Evolutionary conservation across 1,140 invertebrate genomes (phyloP), one percentile per base, ranked within the genome.

Genomic region (Drosophila leontia): DNA sequence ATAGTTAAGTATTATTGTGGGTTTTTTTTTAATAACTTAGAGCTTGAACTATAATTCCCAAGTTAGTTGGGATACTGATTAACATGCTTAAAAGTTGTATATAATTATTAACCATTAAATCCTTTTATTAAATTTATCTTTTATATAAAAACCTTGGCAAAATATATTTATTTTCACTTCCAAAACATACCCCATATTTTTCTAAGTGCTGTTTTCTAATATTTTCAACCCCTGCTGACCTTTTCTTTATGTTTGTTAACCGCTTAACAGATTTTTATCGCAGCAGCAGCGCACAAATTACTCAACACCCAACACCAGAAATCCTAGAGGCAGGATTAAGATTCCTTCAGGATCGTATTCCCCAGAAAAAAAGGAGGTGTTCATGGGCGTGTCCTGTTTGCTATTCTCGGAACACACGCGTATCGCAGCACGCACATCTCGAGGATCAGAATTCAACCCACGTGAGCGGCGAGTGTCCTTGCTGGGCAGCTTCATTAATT

Each of bases 381-480:
- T 48, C 62, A 51, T 71, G 41, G 58, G 60, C 60, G 71, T 76
- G 67, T 67, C 64, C 77, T 55, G 71, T 45, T 63, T 65, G 69
- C 53, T 72, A 79, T 88, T 90, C 85, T 53, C 62, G 75, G 85
- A 91, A 90, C 63, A 82, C 85, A 90, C 85, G 85, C 85, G 85
- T 91, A 88, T 88, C 84, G 65, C 84, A 78, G 84, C 84, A 88
- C 78, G 85, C 78, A 85, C 85, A 88, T 88, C 85, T 81, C 42
- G 19, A 76, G 53, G 44, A 70, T 72, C 35, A 29, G 29, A 19
- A 72, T 39, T 67, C 61, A 32, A 37, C n/a, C 62, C 75, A 77
- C 75, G 72, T 68, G 75, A 61, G 47, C 48, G 74, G 75, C 75
- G 50, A 68, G 35, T 44, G 61, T 72, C 51, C 55, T 61, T 41